A percentile compares a stretch with the other conserved stretches of the same genome.
Conservation (phyloP, 2,797 vertebrate species). For the Sitta carolinensis region DNA sequence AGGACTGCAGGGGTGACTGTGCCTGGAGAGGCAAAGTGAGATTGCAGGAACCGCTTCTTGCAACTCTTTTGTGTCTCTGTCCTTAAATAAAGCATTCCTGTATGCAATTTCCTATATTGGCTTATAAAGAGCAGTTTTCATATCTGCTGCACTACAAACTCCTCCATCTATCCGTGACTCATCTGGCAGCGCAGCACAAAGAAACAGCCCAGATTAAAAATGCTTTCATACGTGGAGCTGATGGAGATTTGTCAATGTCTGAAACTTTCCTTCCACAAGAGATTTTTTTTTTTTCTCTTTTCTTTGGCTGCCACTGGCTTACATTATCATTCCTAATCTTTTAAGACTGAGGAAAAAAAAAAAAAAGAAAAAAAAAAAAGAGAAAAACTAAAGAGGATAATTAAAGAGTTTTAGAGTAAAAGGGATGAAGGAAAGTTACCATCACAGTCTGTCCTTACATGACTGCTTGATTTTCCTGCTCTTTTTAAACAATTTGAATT, state of each 20-base stretch:
- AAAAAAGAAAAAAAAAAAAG: too few species aligned
- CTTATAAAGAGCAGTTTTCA: background rate
- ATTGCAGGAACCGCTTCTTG: background rate
- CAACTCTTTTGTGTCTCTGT: background rate
- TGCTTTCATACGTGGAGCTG: background rate
- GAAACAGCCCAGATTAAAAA: background rate
- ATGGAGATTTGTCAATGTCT: background rate
- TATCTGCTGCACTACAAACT: constrained; percentile 3
- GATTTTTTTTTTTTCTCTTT: background rate
- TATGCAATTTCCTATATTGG: background rate
- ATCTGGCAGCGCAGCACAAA: background rate
- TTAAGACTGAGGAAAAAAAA: background rate
- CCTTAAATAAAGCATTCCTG: background rate
- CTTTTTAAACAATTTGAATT: background rate
- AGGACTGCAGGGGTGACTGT: background rate
- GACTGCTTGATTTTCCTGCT: background rate
- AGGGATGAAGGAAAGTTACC: background rate
- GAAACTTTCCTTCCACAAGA: background rate
- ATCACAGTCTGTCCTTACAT: background rate
- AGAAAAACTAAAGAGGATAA: background rate
- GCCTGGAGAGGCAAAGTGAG: background rate
- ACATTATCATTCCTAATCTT: background rate
- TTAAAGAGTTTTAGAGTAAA: background rate
- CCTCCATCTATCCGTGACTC: constrained; percentile 34
- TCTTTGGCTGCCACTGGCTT: background rate